Evolutionary conservation across 2,888 invertebrate genomes (phyloP), one percentile per base, ranked within the genome.

Genomic region (Pachycephus smyrnensis): DNA sequence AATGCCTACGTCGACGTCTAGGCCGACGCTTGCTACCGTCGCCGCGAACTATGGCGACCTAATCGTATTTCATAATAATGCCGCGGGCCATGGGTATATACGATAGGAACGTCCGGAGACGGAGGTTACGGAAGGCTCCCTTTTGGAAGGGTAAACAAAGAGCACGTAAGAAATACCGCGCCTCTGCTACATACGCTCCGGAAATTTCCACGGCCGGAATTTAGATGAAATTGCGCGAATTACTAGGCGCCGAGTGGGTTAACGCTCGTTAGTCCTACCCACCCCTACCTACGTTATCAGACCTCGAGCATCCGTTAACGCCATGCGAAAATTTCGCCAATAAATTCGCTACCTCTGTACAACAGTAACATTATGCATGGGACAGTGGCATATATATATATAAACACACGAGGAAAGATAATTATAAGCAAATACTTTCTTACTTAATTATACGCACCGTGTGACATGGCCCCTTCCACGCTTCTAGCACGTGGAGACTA

Each of bases 221-320:
- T 91, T 91, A 89, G 89, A 91, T 91, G 90, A 91, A 91, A 91
- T 91, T 91, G 89, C 89, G 87, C 86, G 89, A 90, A 91, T 91
- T 90, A 89, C 89, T 90, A 82, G 82, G 79, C 80, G 84, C 83
- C 80, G 80, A 82, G 76, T 81, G 76, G 82, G 80, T 76, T 81
- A 55, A 55, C 23, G 55, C 55, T 55, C 55, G 55, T 55, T 55
- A 55, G 55, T 55, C 23, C 15, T 55, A 0, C 55, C 23, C 55
- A 0, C 23, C 55, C 23, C 55, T 9, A 9, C 55, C 23, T 2
- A 40, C 15, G 55, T 23, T 55, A 55, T 55, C 55, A 55, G 55
- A 55, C 55, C 55, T 55, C 55, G 55, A 55, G 55, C 23, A 55
- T 55, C 55, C 55, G 55, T 55, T 55, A 55, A 55, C 55, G 55